phyloP scores from a whole-genome alignment of 2,888 invertebrate species.

The Sesia bembeciformis region DNA sequence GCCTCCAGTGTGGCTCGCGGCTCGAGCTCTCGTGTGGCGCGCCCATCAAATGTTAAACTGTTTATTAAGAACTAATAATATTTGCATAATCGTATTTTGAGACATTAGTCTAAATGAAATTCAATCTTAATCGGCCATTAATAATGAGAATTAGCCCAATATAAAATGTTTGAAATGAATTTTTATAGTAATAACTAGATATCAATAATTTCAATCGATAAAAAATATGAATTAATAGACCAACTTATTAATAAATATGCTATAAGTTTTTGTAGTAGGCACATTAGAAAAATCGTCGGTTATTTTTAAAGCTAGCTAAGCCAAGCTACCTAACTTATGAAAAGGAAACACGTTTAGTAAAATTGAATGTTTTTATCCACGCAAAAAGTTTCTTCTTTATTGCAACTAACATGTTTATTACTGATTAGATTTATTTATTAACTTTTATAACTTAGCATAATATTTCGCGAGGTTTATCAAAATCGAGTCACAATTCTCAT shows the following conservation, averaged over 20 bases:
- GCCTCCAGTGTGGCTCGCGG: conserved; percentile 6
- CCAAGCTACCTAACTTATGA: too few relatives aligned
- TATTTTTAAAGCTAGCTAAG: too few relatives aligned
- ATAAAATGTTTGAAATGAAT: conserved; percentile 38
- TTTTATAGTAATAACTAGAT: conserved; percentile 24
- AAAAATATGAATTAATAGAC: conserved; percentile 23
- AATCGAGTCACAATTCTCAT: neutral
- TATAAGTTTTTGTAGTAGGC: too few relatives aligned
- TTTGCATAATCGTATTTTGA: conserved; percentile 68
- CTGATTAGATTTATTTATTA: too few relatives aligned
- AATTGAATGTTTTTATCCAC: too few relatives aligned
- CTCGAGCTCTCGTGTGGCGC: conserved; percentile 35
- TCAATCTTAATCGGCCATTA: conserved; percentile 63
- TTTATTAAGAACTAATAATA: conserved; percentile 69
- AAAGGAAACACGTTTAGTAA: too few relatives aligned
- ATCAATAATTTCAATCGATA: conserved; percentile 40
- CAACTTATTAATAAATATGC: too few relatives aligned
- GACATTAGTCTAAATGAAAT: conserved; percentile 57
- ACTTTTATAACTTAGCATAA: neutral
- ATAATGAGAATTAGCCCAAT: conserved; percentile 59
- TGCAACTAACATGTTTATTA: too few relatives aligned
- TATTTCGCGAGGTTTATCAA: neutral
- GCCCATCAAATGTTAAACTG: conserved; percentile 58
- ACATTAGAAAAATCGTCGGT: too few relatives aligned
- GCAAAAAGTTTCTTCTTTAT: too few relatives aligned